These are phyloP conservation scores for Diploptera punctata DNA, from an alignment of 2,888 invertebrate species.

Conservation along the genomic window DNA sequence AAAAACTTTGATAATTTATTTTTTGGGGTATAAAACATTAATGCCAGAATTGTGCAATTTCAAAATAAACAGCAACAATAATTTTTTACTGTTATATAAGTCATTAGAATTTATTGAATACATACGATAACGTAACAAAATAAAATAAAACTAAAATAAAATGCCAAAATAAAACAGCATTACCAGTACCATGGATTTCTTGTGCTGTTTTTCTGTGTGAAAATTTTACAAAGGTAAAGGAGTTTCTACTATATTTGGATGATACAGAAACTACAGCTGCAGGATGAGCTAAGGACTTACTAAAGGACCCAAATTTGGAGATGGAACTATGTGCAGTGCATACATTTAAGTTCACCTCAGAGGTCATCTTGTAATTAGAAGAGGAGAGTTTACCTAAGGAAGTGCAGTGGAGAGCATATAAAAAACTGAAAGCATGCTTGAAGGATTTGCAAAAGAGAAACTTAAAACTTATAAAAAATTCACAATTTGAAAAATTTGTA, in stretches of 20 bases:
- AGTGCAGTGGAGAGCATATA: neutral
- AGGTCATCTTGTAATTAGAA: too few relatives aligned
- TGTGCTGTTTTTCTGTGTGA: neutral
- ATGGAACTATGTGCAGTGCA: constrained; percentile 8
- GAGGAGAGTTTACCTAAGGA: constrained; percentile 13
- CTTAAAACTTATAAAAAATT: constrained; percentile 2
- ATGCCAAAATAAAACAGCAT: too few relatives aligned
- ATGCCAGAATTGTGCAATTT: too few relatives aligned
- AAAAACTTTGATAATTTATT: too few relatives aligned
- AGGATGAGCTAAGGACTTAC: neutral
- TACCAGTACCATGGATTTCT: neutral
- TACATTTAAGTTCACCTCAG: constrained; percentile 1
- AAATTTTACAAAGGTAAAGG: neutral
- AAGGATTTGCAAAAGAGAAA: constrained; percentile 10
- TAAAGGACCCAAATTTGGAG: neutral
- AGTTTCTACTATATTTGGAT: neutral
- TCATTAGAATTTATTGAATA: too few relatives aligned
- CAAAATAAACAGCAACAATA: too few relatives aligned
- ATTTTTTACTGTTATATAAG: too few relatives aligned
- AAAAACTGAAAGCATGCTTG: too few relatives aligned
- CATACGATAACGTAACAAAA: too few relatives aligned
- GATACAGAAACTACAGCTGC: neutral
- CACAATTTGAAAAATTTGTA: neutral
- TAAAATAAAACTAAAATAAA: too few relatives aligned
- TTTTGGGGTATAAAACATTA: too few relatives aligned